Evolutionary conservation across 2,888 invertebrate species (phyloP).

Genomic region (Diloba caeruleocephala): DNA sequence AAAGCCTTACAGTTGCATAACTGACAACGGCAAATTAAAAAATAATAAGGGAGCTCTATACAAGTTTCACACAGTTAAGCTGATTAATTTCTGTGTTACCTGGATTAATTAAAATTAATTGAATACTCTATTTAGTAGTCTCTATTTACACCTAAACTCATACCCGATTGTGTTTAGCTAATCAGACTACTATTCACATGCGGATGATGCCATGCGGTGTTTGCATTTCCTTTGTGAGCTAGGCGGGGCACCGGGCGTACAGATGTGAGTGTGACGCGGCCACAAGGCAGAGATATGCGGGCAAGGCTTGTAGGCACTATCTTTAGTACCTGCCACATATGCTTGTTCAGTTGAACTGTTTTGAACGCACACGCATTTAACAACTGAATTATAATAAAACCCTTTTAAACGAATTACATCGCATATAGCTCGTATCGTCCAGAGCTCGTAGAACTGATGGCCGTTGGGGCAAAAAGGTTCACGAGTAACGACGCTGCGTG

Average conservation of each 20-base stretch:
- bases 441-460: no score
- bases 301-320: conserved; percentile 18
- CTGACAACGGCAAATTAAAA: conserved; percentile 39
- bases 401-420: no score
- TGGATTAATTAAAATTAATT: conserved; percentile 46
- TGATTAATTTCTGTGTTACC: conserved; percentile 23
- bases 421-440: no score
- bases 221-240: conserved; percentile 10
- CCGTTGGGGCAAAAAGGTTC: no score
- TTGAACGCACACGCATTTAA: no score
- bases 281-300: conserved; percentile 34
- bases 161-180: background rate
- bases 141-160: conserved; percentile 7
- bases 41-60: conserved; percentile 31
- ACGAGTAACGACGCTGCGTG: no score
- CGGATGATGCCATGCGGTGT: background rate
- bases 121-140: conserved; percentile 19
- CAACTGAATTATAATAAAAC: no score
- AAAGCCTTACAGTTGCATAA: conserved; percentile 56
- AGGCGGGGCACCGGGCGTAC: conserved; percentile 9
- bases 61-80: conserved; percentile 44
- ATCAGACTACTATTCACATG: background rate
- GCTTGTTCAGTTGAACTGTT: background rate
- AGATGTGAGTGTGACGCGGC: conserved; percentile 1
- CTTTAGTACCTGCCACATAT: conserved; percentile 12